Evolutionary conservation across 2,888 invertebrate genomes (phyloP), one percentile per base, ranked within the genome.

Genomic region (Adelphocoris suturalis): DNA sequence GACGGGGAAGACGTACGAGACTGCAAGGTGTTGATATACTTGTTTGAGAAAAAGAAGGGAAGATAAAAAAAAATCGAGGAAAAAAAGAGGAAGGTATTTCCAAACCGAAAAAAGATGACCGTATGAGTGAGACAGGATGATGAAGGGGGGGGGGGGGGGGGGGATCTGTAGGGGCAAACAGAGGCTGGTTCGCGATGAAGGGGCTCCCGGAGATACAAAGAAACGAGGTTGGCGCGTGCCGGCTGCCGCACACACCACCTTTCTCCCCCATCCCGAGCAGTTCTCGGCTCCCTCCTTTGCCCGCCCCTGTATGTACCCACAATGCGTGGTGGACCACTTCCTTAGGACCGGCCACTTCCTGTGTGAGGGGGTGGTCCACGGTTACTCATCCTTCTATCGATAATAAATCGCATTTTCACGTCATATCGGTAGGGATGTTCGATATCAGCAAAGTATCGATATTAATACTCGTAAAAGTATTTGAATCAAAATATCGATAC

Each of bases 21-120:
- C n/a, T 28, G 86, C 86, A 75, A 86, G 86, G 86, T 86, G 86
- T 75, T 86, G 86, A 86, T 75, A 47, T 47, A 81, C 52, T 82
- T 48, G 82, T 82, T 82, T 52, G 19, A 19, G 16, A 16, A 37
- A 5, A 37, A 23, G 46, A 75, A 46, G 86, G 75, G 75, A 86
- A 14, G 46, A 7, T 13, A 47, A 37, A 37, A 37, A 37, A 87
- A 46, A 37, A 4, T 47, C 9, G 28, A 87, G 9, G 7, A 89
- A 81, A 78, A 89, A 89, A 57, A 61, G 13, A 82, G 37, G 82
- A 82, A 23, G 86, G 86, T 23, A 68, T 75, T 75, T 23, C 23
- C 75, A 37, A 14, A 1, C 48, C 48, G 28, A 61, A 47, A 81
- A 81, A 48, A 82, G 82, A 82, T 82, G 82, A 46, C 23, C 75